Evolutionary conservation across 2,888 invertebrate genomes (phyloP).

Genomic region (Apocheima hispidaria): DNA sequence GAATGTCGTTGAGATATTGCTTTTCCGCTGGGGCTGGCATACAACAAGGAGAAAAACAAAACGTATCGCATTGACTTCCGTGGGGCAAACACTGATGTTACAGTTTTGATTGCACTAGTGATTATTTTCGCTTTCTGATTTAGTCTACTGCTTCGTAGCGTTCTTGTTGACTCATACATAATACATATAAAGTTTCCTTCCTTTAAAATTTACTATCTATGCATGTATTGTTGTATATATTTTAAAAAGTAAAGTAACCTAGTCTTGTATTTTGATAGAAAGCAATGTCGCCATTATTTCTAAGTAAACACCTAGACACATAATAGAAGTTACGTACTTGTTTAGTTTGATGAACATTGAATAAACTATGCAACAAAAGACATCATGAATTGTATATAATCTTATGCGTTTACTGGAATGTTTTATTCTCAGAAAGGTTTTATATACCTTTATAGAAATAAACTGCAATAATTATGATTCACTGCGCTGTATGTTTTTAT

Average conservation of each 20-base stretch:
- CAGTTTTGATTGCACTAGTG: conserved; percentile 2
- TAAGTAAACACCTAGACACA: conserved; percentile 19
- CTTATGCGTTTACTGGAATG: conserved; percentile 33
- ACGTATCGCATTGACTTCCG: neutral
- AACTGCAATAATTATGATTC: conserved; percentile 37
- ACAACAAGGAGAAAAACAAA: too few species aligned
- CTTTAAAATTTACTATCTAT: neutral
- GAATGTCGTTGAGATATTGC: too few species aligned
- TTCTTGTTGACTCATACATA: too few species aligned
- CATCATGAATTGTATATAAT: conserved; percentile 27
- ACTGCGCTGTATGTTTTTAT: conserved; percentile 8
- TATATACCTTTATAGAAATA: conserved; percentile 17
- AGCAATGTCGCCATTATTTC: conserved; percentile 17
- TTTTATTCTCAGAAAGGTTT: conserved; percentile 36
- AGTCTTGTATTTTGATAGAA: too few species aligned
- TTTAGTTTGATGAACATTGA: conserved; percentile 18
- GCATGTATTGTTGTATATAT: too few species aligned
- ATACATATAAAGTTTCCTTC: too few species aligned
- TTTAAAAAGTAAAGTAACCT: too few species aligned
- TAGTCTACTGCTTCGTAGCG: conserved; percentile 31
- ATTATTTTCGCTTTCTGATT: conserved; percentile 48
- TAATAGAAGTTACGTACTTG: conserved; percentile 15
- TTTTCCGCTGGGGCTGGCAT: too few species aligned
- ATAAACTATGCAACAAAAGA: conserved; percentile 20
- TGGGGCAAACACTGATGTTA: neutral